Conservation (phyloP, 2,113 vertebrate species). For the Embiotoca jacksoni region DNA sequence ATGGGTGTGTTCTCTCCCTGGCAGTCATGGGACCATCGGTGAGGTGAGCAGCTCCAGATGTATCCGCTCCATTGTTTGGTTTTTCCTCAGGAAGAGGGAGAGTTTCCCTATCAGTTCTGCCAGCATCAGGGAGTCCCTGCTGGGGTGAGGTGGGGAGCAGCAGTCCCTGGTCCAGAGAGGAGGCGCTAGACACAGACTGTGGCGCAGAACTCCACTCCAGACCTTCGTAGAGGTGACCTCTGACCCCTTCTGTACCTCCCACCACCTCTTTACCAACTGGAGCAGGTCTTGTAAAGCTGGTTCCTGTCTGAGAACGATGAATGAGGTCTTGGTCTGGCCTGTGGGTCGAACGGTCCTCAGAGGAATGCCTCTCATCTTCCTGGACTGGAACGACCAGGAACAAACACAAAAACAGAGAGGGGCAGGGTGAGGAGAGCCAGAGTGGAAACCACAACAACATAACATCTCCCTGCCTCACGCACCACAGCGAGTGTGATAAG, state of each 20-base stretch:
- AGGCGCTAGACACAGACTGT: conserved; percentile 27
- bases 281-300: conserved; percentile 31
- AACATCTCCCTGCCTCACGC: conserved; percentile 19
- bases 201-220: conserved; percentile 3
- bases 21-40: conserved; percentile 30
- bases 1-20: conserved; percentile 49
- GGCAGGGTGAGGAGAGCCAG: conserved; percentile 42
- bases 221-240: conserved; percentile 25
- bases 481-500: conserved; percentile 36
- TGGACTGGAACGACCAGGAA: conserved; percentile 71
- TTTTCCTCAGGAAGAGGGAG: conserved; percentile 83
- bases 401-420: conserved; percentile 57
- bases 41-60: conserved; percentile 73
- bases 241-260: conserved; percentile 15
- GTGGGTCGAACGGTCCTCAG: conserved; percentile 38
- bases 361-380: conserved; percentile 70
- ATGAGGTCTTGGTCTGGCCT: conserved; percentile 16
- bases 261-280: conserved; percentile 33
- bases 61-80: conserved; percentile 84
- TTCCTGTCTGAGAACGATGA: conserved; percentile 40
- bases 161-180: conserved; percentile 29
- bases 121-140: conserved; percentile 61
- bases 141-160: conserved; percentile 46
- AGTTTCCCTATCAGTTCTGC: conserved; percentile 74
- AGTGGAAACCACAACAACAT: conserved; percentile 61